These are phyloP conservation scores for Mesorhabditis spiculigera DNA, from an alignment of 2,888 invertebrate genomes.

Conservation along the genomic window DNA sequence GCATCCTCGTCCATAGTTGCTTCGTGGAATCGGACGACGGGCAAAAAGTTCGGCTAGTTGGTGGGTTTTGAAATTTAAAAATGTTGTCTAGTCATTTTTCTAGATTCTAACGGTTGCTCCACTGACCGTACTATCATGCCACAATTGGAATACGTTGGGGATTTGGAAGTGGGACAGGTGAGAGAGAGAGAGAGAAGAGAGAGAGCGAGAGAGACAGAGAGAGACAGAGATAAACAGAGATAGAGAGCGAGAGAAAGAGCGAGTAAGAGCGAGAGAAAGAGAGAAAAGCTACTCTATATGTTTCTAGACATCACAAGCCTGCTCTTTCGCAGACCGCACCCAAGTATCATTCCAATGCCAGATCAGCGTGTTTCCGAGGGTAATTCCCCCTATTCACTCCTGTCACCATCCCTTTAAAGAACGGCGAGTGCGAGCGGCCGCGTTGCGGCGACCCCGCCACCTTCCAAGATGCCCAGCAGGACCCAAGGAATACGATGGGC, in stretches of 20 bases:
- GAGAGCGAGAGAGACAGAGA: neutral
- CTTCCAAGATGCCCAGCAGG: too few species aligned
- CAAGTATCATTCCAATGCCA: neutral
- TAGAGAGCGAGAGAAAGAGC: too few species aligned
- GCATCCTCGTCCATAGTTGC: conserved; percentile 6
- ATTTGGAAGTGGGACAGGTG: conserved; percentile 5
- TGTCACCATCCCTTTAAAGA: too few species aligned
- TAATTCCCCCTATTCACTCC: neutral
- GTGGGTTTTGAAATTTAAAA: neutral
- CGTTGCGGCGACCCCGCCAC: too few species aligned
- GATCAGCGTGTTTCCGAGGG: neutral
- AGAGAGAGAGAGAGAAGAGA: neutral
- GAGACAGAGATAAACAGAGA: too few species aligned
- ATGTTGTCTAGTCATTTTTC: neutral
- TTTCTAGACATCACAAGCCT: neutral
- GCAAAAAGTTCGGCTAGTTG: neutral
- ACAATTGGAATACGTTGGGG: neutral
- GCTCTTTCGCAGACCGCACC: neutral
- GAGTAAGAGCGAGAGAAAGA: too few species aligned
- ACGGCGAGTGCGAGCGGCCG: neutral
- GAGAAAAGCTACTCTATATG: neutral
- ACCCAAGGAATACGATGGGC: too few species aligned
- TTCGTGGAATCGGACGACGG: conserved; percentile 1
- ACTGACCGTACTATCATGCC: neutral
- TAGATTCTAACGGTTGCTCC: conserved; percentile 2